These are phyloP conservation scores for Macrophya alboannulata DNA, from an alignment of 2,888 invertebrate genomes.

Conservation along the genomic window DNA sequence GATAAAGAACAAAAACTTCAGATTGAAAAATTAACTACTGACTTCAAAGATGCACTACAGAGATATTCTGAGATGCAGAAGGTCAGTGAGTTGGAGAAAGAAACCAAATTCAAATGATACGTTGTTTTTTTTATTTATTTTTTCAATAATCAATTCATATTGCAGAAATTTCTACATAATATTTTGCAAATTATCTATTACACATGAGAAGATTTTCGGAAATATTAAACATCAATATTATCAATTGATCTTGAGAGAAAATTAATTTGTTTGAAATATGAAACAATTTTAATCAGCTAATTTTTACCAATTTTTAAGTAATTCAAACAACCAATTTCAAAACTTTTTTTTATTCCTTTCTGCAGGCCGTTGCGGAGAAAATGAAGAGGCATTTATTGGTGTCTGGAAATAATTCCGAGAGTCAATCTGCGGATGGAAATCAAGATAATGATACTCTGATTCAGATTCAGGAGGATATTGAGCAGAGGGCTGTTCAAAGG, in stretches of 20 bases:
- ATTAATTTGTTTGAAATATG: too few species aligned
- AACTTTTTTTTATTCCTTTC: background rate
- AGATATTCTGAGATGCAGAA: slow-evolving; percentile 91
- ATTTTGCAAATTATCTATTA: background rate
- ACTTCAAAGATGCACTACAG: slow-evolving; percentile 90
- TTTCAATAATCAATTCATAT: background rate
- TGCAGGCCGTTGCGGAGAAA: slow-evolving; percentile 75
- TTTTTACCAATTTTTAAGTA: background rate
- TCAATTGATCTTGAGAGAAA: background rate
- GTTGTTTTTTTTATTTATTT: background rate
- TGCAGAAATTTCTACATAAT: background rate
- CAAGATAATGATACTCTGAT: slow-evolving; percentile 72
- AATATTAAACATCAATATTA: background rate
- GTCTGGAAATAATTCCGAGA: slow-evolving; percentile 68
- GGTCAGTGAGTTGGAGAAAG: slow-evolving; percentile 80
- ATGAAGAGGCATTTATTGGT: slow-evolving; percentile 76
- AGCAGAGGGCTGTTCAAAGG: slow-evolving; percentile 73
- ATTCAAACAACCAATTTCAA: background rate
- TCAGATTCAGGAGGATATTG: slow-evolving; percentile 73
- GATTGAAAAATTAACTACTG: slow-evolving; percentile 91
- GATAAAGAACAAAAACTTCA: slow-evolving; percentile 92
- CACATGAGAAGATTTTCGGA: background rate
- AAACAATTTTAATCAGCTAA: background rate
- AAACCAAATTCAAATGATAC: background rate
- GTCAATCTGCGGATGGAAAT: slow-evolving; percentile 69